These are phyloP conservation scores for Reticulitermes lucifugus DNA, from an alignment of 2,888 invertebrate species.

Conservation along the genomic window DNA sequence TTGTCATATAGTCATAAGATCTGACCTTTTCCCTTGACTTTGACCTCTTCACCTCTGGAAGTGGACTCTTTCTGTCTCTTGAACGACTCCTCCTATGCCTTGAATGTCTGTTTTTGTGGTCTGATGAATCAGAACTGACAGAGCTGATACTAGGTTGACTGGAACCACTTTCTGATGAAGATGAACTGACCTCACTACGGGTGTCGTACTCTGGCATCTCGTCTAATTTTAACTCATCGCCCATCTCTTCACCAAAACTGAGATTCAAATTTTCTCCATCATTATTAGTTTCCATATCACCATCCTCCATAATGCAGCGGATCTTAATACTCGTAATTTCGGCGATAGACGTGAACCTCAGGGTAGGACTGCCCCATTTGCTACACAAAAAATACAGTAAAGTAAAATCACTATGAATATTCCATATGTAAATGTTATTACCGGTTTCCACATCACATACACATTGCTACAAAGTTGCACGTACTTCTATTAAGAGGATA, in stretches of 20 bases:
- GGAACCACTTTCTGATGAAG: constrained; percentile 76
- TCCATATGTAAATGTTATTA: constrained; percentile 33
- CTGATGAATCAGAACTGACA: constrained; percentile 76
- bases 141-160: constrained; percentile 83
- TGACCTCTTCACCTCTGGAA: constrained; percentile 62
- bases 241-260: constrained; percentile 49
- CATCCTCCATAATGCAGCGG: constrained; percentile 47
- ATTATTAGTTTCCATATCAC: constrained; percentile 49
- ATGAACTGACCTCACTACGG: constrained; percentile 89
- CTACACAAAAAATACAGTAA: background rate
- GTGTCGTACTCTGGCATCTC: constrained; percentile 81
- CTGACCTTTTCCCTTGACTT: constrained; percentile 62
- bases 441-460: constrained; percentile 17
- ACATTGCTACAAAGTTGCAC: background rate
- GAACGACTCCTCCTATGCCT: constrained; percentile 53
- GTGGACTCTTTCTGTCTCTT: constrained; percentile 57
- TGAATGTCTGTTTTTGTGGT: constrained; percentile 61
- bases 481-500: background rate
- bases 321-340: background rate
- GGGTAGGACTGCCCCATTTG: background rate
- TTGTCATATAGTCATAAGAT: constrained; percentile 88
- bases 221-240: constrained; percentile 82
- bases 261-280: constrained; percentile 52
- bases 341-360: background rate
- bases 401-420: background rate